Base-by-base conservation (phyloP, 2,797 vertebrate species). In the Rhyacichthys aspro region DNA sequence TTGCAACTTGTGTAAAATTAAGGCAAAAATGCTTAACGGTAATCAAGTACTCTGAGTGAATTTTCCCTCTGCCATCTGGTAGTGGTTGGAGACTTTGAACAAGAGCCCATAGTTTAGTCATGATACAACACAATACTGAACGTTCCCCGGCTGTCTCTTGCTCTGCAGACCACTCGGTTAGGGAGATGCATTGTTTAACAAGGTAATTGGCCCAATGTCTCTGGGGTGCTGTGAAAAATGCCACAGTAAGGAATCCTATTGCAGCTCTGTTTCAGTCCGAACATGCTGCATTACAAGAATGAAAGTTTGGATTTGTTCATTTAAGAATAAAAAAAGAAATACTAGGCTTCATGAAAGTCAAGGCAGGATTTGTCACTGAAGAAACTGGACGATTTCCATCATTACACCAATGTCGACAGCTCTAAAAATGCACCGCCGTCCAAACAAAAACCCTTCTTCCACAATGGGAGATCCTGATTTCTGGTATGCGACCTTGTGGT, bases 401-500 rank as follows among this genome's bases (percentile, higher is more conserved):
- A 76, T 72, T 68, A 64, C 58, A 59, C 73, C 65, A 82, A 73
- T 49, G 78, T 46, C 72, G 74, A 68, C 72, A 59, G 68, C 46
- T 56, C 63, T 76, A 56, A 81, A 53, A 86, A 83, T 72, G 74
- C 67, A 62, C 74, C 70, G 76, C 68, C n/a, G 57, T 67, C 49
- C 36, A 89, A 83, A 81, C 59, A 73, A 84, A 83, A 70, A 0
- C 37, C 7, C 63, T 53, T 11, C 10, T 75, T 77, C 82, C 63
- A 68, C 72, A 79, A 72, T 72, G 78, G 79, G 76, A 70, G 79
- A 85, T 89, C 86, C 76, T 72, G 77, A 86, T 86, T 82, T 76
- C 78, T 86, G 87, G 84, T 78, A 89, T 90, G 82, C 61, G 74
- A 90, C 87, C 86, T 87, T 85, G 88, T 62, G 89, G 87, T 82